Base-by-base conservation (phyloP, 2,113 vertebrate species). In the Ceratotherium simum region DNA sequence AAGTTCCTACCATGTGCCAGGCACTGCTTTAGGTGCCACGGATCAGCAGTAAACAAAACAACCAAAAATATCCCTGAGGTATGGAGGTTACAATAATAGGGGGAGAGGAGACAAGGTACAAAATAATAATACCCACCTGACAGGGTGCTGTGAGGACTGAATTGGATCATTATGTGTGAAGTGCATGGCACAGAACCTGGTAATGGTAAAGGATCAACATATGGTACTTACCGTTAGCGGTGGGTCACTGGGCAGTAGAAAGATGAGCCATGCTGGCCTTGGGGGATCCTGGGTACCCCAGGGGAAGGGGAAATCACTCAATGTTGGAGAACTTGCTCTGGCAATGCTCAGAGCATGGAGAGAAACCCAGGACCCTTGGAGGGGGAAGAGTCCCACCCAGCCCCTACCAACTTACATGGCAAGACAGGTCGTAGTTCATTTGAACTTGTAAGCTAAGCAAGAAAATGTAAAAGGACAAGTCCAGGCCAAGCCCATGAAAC, bases 21-120 rank as follows among this genome's bases (percentile, higher is more conserved):
- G 13, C 7, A n/a, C 64, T 33, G 27, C 67, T 65, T 60, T 31
- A 73, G 27, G 56, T 79, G 7, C 27, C 65, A 25, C 33, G 11
- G 39, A 51, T 67, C 4, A 58, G 2, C 4, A 62, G 9, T 62
- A 81, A 72, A 58, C 36, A 42, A 80, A 90, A 58, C 23, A 14
- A 88, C 20, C 56, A 65, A 56, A 96, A 93, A 14, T 58, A 62
- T 48, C 48, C n/a, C 23, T 9, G 8, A 70, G n/a, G 10, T 31
- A 23, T 51, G 20, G 25, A 86, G 75, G 33, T 70, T 20, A 39
- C 31, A 86, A 46, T 14, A 29, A 56, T 4, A 1, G 33, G 31
- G 7, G 8, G n/a, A 1, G 8, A 1, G 12, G 23, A 1, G 12
- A 4, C 2, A 73, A 81, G 33, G 10, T 17, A 29, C 25, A 81